Evolutionary conservation across 1,140 invertebrate genomes (phyloP), one percentile per base, ranked within the genome.

Genomic region (Mactra quadrangularis): DNA sequence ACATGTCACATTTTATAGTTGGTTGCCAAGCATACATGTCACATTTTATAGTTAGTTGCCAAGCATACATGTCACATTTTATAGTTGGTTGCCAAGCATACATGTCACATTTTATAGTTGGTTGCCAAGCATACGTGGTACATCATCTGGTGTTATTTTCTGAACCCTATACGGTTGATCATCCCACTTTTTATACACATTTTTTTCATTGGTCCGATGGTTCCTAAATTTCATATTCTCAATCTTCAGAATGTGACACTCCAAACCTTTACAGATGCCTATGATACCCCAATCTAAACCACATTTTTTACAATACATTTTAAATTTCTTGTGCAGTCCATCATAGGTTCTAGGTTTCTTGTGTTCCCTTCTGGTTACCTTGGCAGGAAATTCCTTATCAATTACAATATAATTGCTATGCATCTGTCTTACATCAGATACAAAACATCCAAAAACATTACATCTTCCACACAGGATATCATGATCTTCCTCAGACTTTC

Each of bases 221-320:
- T 70, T 57, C 13, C 38, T 22, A 22, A 71, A 33, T 35, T 82
- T 59, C 31, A 82, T 71, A 27, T 35, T 19, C 22, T 22, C 22
- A 41, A 82, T 72, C 31, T 82, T 82, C 11, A 82, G 22, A 19
- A 64, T 66, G 6, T 27, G 50, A n/a, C 45, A 66, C 13, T 64
- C 55, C 31, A 64, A 0, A 3, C 60, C 59, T 41, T 82, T 47
- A 15, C 60, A 29, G 3, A 38, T 45, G 9, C 38, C 47, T 41
- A 74, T 52, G 45, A 74, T 64, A 0, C 79, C 79, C 79, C 70
- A 82, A 38, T 82, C 79, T 27, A 82, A n/a, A 0, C 55, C 38
- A 31, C 79, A 82, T 6, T 75, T 74, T 33, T 82, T 82, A 27
- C 79, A 82, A 45, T 29, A 74, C 71, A 82, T 82, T 45, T 74